Evolutionary conservation across 2,113 vertebrate genomes (phyloP).

Genomic region (Tragelaphus imberbis): DNA sequence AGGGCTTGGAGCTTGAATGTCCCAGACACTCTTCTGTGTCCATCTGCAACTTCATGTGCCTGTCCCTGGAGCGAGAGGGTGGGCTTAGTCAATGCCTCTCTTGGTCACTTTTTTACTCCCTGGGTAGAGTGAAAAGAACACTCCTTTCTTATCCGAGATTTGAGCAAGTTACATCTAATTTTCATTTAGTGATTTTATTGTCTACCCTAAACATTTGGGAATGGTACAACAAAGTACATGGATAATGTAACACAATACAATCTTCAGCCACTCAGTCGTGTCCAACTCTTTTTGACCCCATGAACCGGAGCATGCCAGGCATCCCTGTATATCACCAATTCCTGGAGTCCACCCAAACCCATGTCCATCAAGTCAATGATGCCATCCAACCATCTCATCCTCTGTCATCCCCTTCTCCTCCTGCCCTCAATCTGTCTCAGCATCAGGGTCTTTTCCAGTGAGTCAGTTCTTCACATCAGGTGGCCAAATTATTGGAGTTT

Average conservation of each 20-base stretch:
- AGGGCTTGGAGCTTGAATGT: neutral
- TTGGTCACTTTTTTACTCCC: neutral
- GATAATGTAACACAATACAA: neutral
- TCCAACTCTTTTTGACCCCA: neutral
- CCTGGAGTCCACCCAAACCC: neutral
- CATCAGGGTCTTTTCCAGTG: neutral
- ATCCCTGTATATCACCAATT: neutral
- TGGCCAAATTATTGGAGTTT: neutral
- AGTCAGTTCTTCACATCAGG: neutral
- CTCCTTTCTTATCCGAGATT: neutral
- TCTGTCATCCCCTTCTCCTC: neutral
- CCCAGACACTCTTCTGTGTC: neutral
- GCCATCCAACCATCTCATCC: neutral
- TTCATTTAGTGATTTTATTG: neutral
- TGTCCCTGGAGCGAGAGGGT: neutral
- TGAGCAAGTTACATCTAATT: neutral
- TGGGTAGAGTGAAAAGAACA: neutral
- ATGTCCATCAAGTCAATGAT: neutral
- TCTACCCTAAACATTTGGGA: neutral
- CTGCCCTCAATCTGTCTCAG: neutral
- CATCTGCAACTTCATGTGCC: neutral
- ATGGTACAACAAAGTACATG: neutral
- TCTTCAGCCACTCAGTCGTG: fast-evolving
- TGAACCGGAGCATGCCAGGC: neutral
- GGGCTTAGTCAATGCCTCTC: neutral